phyloP scores from a whole-genome alignment of 2,888 invertebrate genomes.

The Pseudanteris insignis region DNA sequence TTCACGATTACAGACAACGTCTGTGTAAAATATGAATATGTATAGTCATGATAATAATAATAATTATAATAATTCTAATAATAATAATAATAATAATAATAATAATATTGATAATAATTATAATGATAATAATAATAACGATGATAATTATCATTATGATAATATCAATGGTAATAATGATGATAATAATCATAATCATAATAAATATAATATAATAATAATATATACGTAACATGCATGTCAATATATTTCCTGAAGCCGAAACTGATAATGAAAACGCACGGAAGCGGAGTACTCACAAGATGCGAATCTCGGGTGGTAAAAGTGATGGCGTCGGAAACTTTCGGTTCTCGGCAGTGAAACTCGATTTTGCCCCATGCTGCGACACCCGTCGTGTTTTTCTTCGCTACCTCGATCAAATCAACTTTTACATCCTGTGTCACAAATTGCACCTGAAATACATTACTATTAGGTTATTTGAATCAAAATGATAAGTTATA shows the following conservation, averaged over 20 bases:
- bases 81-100: slow-evolving; percentile 29
- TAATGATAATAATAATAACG: slow-evolving; percentile 29
- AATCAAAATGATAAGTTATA: no score
- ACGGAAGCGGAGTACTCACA: slow-evolving; percentile 70
- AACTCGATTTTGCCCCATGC: slow-evolving; percentile 82
- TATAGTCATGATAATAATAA: slow-evolving; percentile 29
- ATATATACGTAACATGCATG: slow-evolving; percentile 41
- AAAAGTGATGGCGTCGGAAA: slow-evolving; percentile 91
- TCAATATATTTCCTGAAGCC: slow-evolving; percentile 41
- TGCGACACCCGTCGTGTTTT: slow-evolving; percentile 74
- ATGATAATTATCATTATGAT: slow-evolving; percentile 28
- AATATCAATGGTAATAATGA: slow-evolving; percentile 8
- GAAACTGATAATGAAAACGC: slow-evolving; percentile 34
- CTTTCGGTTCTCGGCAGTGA: slow-evolving; percentile 85
- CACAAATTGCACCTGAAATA: slow-evolving; percentile 85
- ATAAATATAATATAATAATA: slow-evolving; percentile 27
- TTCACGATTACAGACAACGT: slow-evolving; percentile 26
- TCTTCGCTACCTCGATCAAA: slow-evolving; percentile 86
- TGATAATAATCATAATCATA: slow-evolving; percentile 28
- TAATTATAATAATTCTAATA: slow-evolving; percentile 7
- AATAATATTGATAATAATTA: slow-evolving; percentile 10
- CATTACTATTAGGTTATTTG: no score
- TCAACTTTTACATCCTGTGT: slow-evolving; percentile 89
- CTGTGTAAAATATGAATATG: slow-evolving; percentile 22
- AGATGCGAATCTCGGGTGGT: slow-evolving; percentile 90